These are phyloP conservation scores for Ypsolopha scabrella DNA, from an alignment of 2,888 invertebrate species.

Conservation along the genomic window DNA sequence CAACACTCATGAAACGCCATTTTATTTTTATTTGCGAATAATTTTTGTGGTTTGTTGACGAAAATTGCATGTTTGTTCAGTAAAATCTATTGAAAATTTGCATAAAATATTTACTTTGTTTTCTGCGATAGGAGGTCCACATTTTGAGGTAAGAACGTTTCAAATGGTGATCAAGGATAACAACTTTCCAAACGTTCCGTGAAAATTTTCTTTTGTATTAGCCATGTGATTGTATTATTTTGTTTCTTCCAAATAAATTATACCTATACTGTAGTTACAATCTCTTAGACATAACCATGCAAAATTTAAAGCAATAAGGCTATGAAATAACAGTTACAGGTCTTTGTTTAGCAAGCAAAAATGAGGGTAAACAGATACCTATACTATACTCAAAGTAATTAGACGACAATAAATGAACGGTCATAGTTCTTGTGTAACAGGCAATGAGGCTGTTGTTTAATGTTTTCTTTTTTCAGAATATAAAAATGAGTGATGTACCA, in stretches of 20 bases:
- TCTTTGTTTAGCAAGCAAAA: not conserved
- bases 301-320: too few relatives aligned
- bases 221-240: slow-evolving; percentile 9
- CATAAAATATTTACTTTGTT: not conserved
- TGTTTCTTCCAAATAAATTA: too few relatives aligned
- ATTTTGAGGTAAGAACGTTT: not conserved
- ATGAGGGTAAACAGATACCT: not conserved
- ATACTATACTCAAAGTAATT: too few relatives aligned
- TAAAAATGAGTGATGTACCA: slow-evolving; percentile 49
- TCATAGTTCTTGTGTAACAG: not conserved
- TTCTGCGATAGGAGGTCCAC: not conserved
- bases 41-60: slow-evolving; percentile 10
- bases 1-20: slow-evolving; percentile 36
- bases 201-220: slow-evolving; percentile 7
- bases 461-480: slow-evolving; percentile 15
- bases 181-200: slow-evolving; percentile 19
- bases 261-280: too few relatives aligned
- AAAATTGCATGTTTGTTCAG: slow-evolving; percentile 6
- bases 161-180: slow-evolving; percentile 29
- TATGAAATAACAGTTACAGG: too few relatives aligned
- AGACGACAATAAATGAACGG: too few relatives aligned
- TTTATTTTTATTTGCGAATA: slow-evolving; percentile 20
- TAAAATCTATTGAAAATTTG: not conserved
- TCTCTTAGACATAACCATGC: too few relatives aligned
- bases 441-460: not conserved